Base-by-base conservation (phyloP, 2,797 vertebrate species). In the Mus minutoides region DNA sequence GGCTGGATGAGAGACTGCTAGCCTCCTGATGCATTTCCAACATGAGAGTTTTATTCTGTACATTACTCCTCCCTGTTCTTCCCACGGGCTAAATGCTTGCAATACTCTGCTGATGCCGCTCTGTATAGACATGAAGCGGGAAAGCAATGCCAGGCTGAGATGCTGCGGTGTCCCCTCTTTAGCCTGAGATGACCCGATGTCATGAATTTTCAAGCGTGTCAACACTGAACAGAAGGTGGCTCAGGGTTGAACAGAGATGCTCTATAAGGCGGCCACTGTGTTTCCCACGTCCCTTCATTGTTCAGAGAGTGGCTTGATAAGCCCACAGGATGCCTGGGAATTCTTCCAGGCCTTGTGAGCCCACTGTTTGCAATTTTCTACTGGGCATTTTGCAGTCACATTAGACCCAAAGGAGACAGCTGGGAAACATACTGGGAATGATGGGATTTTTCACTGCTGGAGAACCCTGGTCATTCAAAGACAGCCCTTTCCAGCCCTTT, bases 231-330 rank as follows among this genome's bases (percentile, higher is more conserved):
- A 73, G 64, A 96, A 62, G 92, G 58, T 14, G 0, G 34, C 46
- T 58, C 78, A 24, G 77, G 40, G 26, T 1, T 1, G 43, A 83
- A 97, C 96, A 97, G 87, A 7, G 43, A n/a, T 4, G n/a, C 80
- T 90, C 75, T 95, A 90, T 85, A 71, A 43, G 67, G 43, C 1
- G 92, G 94, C 92, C 78, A 67, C 90, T 26, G 52, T 64, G 92
- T 98, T 98, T 96, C 97, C 96, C 95, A 97, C 98, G 98, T 97
- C 97, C 96, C 98, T 95, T 97, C 96, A 97, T 96, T 97, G 86
- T 92, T 76, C 78, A 85, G 69, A 96, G 89, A 96, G 95, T 97
- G 94, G 97, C 97, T 96, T 79, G 85, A 96, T 95, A 97, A 97
- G 6, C 62, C 64, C 88, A 95, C 98, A 69, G 90, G 76, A 19